Percentiles rank a stretch among this genome's conserved stretches.
Conservation (phyloP, 2,888 invertebrate species). For the Rambutsinella grinnellia region DNA sequence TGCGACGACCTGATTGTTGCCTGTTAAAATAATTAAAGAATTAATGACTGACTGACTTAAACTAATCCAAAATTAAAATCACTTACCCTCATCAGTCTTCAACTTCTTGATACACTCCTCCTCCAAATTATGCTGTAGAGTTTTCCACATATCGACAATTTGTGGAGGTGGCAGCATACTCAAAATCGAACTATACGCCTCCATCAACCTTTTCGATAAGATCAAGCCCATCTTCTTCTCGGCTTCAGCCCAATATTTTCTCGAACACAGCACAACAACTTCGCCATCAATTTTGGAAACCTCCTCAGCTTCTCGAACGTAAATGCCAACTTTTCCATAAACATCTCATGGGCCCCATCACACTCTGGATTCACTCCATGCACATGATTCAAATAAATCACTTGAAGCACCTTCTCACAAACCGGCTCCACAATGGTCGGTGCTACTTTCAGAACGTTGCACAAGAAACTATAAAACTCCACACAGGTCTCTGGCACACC, state of each 20-base stretch:
- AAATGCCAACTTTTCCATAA: constrained; percentile 55
- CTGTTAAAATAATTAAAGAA: no score
- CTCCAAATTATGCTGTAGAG: constrained; percentile 60
- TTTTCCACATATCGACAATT: constrained; percentile 63
- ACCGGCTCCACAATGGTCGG: constrained; percentile 54
- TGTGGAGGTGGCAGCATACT: constrained; percentile 60
- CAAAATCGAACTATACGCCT: constrained; percentile 41
- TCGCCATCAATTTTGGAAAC: constrained; percentile 64
- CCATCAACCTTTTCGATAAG: constrained; percentile 38
- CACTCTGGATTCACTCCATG: constrained; percentile 22
- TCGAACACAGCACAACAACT: constrained; percentile 56
- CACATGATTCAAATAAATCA: constrained; percentile 31
- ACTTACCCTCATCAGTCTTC: constrained; percentile 28
- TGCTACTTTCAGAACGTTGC: constrained; percentile 32
- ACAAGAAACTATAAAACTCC: constrained; percentile 45
- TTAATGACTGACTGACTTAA: no score
- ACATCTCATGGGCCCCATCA: constrained; percentile 34
- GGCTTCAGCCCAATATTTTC: constrained; percentile 14
- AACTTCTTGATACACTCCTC: constrained; percentile 57
- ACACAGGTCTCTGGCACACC: constrained; percentile 17
- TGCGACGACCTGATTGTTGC: no score
- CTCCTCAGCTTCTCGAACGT: constrained; percentile 63
- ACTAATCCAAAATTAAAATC: no score
- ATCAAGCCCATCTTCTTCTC: constrained; percentile 4
- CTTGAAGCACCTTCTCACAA: constrained; percentile 46